These are phyloP conservation scores for Florisuga fusca DNA, from an alignment of 2,797 vertebrate genomes.

Conservation along the genomic window DNA sequence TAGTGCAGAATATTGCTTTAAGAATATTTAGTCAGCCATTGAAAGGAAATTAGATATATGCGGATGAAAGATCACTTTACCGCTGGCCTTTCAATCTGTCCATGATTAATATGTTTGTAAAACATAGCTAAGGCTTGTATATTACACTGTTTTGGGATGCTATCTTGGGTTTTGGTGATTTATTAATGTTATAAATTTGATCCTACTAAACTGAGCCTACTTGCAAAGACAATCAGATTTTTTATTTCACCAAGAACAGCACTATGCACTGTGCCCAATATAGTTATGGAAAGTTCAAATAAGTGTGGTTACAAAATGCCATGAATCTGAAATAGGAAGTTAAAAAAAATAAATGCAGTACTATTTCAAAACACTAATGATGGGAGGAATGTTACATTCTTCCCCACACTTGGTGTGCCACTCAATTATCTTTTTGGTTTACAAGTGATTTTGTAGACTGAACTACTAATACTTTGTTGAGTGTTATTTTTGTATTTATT, in stretches of 20 bases:
- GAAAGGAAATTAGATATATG: not conserved
- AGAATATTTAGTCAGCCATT: not conserved
- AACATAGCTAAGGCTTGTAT: not conserved
- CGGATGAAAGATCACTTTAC: not conserved
- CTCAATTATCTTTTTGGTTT: not conserved
- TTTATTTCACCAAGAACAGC: not conserved
- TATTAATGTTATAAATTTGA: conserved; percentile 35
- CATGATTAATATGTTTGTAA: conserved; percentile 50
- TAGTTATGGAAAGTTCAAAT: not conserved
- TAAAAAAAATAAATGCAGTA: not conserved
- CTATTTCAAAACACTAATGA: not conserved
- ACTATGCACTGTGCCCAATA: not conserved
- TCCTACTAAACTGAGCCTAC: not conserved
- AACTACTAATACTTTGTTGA: not conserved
- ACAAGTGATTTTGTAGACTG: not conserved
- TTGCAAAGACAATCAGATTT: conserved; percentile 3
- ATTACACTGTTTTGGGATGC: conserved; percentile 24
- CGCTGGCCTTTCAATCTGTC: not conserved
- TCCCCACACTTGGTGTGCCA: not conserved
- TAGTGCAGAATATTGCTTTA: not conserved
- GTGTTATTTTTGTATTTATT: not conserved
- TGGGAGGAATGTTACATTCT: not conserved
- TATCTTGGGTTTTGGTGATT: conserved; percentile 36
- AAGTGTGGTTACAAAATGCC: not conserved
- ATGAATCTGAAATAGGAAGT: not conserved